phyloP scores from a whole-genome alignment of 2,797 vertebrate species.

The Odontamblyopus lacepedii region DNA sequence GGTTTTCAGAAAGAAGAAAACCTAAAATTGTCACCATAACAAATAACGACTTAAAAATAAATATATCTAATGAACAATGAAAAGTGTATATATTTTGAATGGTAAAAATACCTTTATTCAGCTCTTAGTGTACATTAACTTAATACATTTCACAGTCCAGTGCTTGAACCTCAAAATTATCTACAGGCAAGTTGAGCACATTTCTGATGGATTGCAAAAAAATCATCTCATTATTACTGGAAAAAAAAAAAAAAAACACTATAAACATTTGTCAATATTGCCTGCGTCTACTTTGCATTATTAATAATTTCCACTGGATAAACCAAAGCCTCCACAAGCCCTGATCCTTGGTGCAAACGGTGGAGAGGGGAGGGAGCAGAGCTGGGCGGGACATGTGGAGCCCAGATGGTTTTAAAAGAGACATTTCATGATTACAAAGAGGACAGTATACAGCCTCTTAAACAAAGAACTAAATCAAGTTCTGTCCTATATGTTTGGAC shows the following conservation, averaged over 20 bases:
- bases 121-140: too few species aligned
- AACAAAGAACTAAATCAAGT: constrained; percentile 27
- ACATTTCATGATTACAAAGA: constrained; percentile 31
- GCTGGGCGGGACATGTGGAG: constrained; percentile 37
- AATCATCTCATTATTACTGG: not conserved
- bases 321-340: not conserved
- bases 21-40: too few species aligned
- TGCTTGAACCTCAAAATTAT: too few species aligned
- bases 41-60: too few species aligned
- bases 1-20: too few species aligned
- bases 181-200: not conserved
- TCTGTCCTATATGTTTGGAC: not conserved
- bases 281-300: not conserved
- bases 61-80: too few species aligned
- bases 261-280: too few species aligned
- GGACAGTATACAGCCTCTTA: constrained; percentile 16
- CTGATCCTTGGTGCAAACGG: not conserved
- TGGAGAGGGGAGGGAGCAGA: not conserved
- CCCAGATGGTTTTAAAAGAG: constrained; percentile 48
- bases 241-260: not conserved
- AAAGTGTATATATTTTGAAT: too few species aligned
- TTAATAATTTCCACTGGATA: constrained; percentile 15
- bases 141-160: too few species aligned
- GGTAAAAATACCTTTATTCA: too few species aligned
- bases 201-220: not conserved